Base-by-base conservation (phyloP, 2,113 vertebrate species). In the Austrofundulus limnaeus region DNA sequence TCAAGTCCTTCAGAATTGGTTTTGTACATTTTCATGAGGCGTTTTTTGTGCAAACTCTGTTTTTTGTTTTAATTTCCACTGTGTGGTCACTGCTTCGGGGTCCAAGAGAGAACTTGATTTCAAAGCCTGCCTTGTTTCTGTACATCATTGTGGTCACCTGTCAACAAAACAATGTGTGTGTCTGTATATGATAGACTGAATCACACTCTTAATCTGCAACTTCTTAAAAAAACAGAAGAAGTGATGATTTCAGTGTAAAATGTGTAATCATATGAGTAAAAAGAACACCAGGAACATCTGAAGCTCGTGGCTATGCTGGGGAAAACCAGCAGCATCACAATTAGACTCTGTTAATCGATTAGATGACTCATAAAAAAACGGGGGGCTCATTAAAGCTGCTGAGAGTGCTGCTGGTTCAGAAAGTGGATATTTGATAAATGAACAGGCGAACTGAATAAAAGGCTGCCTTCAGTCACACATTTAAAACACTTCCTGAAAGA, bases 41-140 rank as follows among this genome's bases (percentile, higher is more conserved):
- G n/a, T n/a, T n/a, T n/a, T n/a, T n/a, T n/a, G n/a, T 51, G 62
- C 21, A 67, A 77, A 76, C 64, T 13, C 43, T 20, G 31, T 80
- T 80, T 84, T 47, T 62, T 34, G 6, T 34, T 34, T 34, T 34
- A 9, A 9, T 34, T 34, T 9, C 31, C 9, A 28, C 25, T 7
- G n/a, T n/a, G n/a, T n/a, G n/a, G n/a, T n/a, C n/a, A n/a, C n/a
- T n/a, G n/a, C n/a, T n/a, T n/a, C n/a, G n/a, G n/a, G n/a, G n/a
- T n/a, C n/a, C n/a, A n/a, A n/a, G n/a, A n/a, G n/a, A n/a, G n/a
- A n/a, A n/a, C n/a, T n/a, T 21, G 28, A 81, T 80, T 84, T 47
- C 61, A 49, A 74, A 71, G 45, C 2, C 0, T 48, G 39, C 13
- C 57, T 47, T 14, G 51, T 53, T 67, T 55, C 42, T 25, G 50